Base-by-base conservation (phyloP, 1,140 invertebrate species). In the Drosophila lacteicornis region DNA sequence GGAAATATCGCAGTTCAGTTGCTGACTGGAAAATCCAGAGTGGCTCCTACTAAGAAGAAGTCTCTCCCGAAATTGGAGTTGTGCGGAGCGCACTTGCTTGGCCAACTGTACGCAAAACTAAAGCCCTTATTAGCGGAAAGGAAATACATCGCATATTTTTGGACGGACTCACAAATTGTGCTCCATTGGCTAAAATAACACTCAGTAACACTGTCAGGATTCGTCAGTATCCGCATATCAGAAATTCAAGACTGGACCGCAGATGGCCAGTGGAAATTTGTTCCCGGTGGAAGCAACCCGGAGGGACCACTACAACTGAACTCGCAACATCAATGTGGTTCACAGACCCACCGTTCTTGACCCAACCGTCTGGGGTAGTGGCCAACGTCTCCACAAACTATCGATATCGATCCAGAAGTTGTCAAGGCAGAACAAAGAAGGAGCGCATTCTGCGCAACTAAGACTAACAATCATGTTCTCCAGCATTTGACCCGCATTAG, bases 311-410 rank as follows among this genome's bases (percentile, higher is more conserved):
- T 4, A 25, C 49, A 9, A 12, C 30, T 22, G 17, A 57, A 30
- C 38, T 67, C 8, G 33, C 25, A 30, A 7, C 25, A 15, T 58
- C 38, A 2, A 43, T 42, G 2, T 67, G 43, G 63, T 67, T 66
- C 57, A 7, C 51, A 13, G n/a, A 42, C 13, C 63, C 43, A 17
- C 9, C 22, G 4, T 67, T 67, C 13, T 33, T 58, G 33, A 46
- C 30, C 30, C 17, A 36, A 11, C 33, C 33, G 11, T 36, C 9
- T 19, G 19, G 19, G 19, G 19, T 19, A 92, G 67, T 90, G 82
- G 30, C 87, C 50, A 8, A 11, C 30, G 22, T 3, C n/a, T 30
- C 7, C 17, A 4, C 8, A 38, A 15, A 22, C 22, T 8, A 42
- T 57, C 19, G 22, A 57, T 25, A 15, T 57, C n/a, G 11, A 53